These are phyloP conservation scores for Drosophila jambulina DNA, from an alignment of 1,140 invertebrate species.

Conservation along the genomic window DNA sequence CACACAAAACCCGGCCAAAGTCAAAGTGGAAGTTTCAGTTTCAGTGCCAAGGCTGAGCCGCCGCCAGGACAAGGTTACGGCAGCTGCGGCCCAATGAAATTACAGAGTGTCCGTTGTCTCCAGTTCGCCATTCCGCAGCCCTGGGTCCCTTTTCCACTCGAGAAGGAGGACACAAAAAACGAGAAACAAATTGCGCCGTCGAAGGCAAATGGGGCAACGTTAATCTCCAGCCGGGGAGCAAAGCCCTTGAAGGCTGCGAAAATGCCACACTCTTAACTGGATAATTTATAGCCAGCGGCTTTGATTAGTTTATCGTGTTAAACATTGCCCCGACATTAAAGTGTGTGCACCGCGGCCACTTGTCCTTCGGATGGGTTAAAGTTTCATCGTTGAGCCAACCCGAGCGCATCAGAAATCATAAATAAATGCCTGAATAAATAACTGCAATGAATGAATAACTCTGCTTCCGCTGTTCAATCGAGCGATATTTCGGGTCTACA, in stretches of 20 bases:
- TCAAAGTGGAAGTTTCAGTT: slow-evolving; percentile 27
- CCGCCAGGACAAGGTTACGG: slow-evolving; percentile 25
- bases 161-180: slow-evolving; percentile 31
- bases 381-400: slow-evolving; percentile 7
- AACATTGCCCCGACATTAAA: slow-evolving; percentile 25
- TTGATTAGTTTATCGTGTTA: slow-evolving; percentile 46
- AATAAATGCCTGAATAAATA: slow-evolving; percentile 48
- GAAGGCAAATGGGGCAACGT: slow-evolving; percentile 39
- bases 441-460: slow-evolving; percentile 41
- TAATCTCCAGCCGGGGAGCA: slow-evolving; percentile 47
- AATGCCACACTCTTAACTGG: slow-evolving; percentile 23
- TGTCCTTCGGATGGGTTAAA: slow-evolving; percentile 18
- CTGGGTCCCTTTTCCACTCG: slow-evolving; percentile 15
- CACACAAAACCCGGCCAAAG: slow-evolving; percentile 17
- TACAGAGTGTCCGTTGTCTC: slow-evolving; percentile 65
- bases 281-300: slow-evolving; percentile 42
- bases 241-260: slow-evolving; percentile 31
- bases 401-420: slow-evolving; percentile 32
- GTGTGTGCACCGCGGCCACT: not conserved
- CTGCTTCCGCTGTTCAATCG: slow-evolving; percentile 40
- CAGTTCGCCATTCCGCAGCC: slow-evolving; percentile 23
- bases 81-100: slow-evolving; percentile 60
- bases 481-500: slow-evolving; percentile 22
- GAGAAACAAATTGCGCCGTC: slow-evolving; percentile 52
- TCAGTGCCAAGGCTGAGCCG: slow-evolving; percentile 50